Evolutionary conservation across 2,888 invertebrate genomes (phyloP), one percentile per base, ranked within the genome.

Genomic region (Andricus quercusramuli): DNA sequence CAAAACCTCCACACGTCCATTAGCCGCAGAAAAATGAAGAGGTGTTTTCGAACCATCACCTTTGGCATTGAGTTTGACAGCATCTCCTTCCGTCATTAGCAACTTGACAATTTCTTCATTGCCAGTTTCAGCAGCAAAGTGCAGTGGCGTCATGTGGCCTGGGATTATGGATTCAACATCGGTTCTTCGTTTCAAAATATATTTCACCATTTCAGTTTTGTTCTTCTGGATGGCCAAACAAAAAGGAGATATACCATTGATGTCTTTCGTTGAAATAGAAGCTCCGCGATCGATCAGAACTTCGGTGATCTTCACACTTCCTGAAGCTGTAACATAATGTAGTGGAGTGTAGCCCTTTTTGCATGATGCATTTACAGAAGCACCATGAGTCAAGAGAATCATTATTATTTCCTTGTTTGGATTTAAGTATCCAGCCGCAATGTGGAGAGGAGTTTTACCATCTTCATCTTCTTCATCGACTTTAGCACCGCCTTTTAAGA

Each of bases 51-150:
- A 3, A 13, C 20, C 4, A 15, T 44, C 9, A 68, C n/a, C 41
- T 22, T 2, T 22, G 1, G 44, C 1, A 44, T 68, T 68, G 20
- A 74, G 11, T 3, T 56, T 74, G 25, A 17, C 51, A 25, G n/a
- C n/a, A 8, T 25, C 22, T 51, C 29, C 70, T 2, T 32, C 25
- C 6, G 17, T 22, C 20, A 70, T 3, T 8, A 70, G 8, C 44
- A 70, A 51, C 20, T 70, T 70, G 29, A 70, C 51, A 15, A 70
- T 70, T 70, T 70, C 70, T 4, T 20, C n/a, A 47, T 51, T 70
- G 20, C 51, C 70, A 51, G 15, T 11, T 70, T 70, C 15, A 9
- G 70, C 47, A n/a, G 70, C 70, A 70, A 47, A 32, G 47, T 70
- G 51, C 15, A 70, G 70, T 11, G 70, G 20, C 20, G 29, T 29